phyloP scores from a whole-genome alignment of 2,797 vertebrate genomes.

The Borostomias antarcticus region DNA sequence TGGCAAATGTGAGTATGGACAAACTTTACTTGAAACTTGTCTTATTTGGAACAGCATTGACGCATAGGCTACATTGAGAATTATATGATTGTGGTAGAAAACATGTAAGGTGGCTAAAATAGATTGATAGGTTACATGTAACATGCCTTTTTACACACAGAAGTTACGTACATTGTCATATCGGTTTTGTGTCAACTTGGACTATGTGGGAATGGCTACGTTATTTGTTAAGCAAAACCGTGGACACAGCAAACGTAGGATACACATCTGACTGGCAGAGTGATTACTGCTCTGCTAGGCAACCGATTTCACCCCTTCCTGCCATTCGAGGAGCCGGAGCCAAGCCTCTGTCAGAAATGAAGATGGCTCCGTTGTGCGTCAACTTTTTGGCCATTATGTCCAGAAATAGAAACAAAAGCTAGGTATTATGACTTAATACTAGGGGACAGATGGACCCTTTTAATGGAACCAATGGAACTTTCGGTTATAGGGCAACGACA shows the following conservation, averaged over 20 bases:
- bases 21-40: constrained; percentile 3
- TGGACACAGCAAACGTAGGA: constrained; percentile 12
- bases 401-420: not conserved
- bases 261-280: constrained; percentile 4
- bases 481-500: no score
- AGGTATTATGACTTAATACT: not conserved
- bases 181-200: not conserved
- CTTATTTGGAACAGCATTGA: no score
- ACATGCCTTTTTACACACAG: not conserved
- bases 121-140: not conserved
- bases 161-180: not conserved
- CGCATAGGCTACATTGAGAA: not conserved
- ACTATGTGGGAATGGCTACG: constrained; percentile 10
- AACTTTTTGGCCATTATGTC: not conserved
- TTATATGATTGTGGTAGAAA: not conserved
- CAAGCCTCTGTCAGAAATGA: not conserved
- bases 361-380: not conserved
- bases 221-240: constrained; percentile 38
- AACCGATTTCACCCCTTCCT: constrained; percentile 25
- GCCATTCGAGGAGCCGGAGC: not conserved
- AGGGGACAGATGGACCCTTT: no score
- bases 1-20: not conserved
- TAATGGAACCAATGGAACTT: no score
- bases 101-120: not conserved
- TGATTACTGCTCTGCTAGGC: constrained; percentile 42